Percentiles rank a stretch among this genome's conserved stretches.
phyloP scores from a whole-genome alignment of 2,113 vertebrate species.

The Girardinichthys multiradiatus region DNA sequence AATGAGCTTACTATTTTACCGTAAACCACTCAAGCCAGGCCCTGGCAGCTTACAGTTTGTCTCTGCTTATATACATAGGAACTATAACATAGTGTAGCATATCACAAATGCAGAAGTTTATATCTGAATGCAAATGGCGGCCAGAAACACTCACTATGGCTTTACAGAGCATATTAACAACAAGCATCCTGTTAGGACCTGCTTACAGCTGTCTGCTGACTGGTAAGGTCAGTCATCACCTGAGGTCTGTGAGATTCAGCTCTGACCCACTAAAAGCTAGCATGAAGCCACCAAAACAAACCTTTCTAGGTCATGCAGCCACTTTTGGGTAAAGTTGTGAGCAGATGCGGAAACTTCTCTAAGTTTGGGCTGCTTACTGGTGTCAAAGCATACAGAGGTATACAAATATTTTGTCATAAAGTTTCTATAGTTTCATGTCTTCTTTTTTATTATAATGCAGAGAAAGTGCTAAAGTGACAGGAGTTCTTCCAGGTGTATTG shows the following conservation, averaged over 20 bases:
- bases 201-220: constrained; percentile 19
- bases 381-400: no score
- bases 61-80: not conserved
- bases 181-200: not conserved
- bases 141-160: not conserved
- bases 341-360: no score
- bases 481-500: no score
- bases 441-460: no score
- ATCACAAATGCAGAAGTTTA: no score
- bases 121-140: not conserved
- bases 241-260: constrained; percentile 27
- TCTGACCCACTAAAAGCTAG: constrained; percentile 7
- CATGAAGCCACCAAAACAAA: constrained; percentile 1
- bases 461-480: no score
- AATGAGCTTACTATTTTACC: not conserved
- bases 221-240: constrained; percentile 31
- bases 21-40: not conserved
- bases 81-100: not conserved
- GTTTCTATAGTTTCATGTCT: no score
- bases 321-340: not conserved
- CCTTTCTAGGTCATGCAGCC: not conserved
- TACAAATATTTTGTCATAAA: no score
- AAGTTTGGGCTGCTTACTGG: no score
- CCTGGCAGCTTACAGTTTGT: no score
- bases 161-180: not conserved